Base-by-base conservation (phyloP, 92 coral and sea anemone genomes). In the Epizoanthus fatuus region DNA sequence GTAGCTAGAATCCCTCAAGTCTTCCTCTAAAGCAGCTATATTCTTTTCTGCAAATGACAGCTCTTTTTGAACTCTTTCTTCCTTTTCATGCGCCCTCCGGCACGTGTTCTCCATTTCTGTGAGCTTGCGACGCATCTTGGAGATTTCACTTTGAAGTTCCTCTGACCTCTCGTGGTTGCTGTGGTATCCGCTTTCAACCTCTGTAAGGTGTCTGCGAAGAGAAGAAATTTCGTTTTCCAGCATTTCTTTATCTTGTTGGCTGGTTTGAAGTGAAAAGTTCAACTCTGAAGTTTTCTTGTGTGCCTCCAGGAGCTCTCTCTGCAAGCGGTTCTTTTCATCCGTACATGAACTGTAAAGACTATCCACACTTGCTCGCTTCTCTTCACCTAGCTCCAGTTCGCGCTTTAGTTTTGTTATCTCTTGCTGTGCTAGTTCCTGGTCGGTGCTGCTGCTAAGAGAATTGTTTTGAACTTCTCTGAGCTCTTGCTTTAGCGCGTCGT, bases 321-420 rank as follows among this genome's bases (percentile, higher is more conserved):
- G 89, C 35, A 94, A 74, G 64, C 84, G 64, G 13, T 60, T 29
- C 74, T 92, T 96, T 85, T 92, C 98, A 17, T 82, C 84, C 25
- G 91, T 95, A 55, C 97, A 84, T 4, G 81, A 83, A 68, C 71
- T 89, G 57, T 89, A 86, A 32, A 89, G 89, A 67, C 74, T 56
- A 66, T 92, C 95, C 45, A 87, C 79, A 64, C 83, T 82, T 20
- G 83, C 13, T 25, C 66, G 74, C 55, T 94, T 89, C 39, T 92
- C 95, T 16, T 81, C 69, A 35, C 67, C 84, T 7, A 80, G 20
- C 60, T 91, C 92, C 8, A 97, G 86, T 22, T 97, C 98, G 63
- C 84, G 78, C 75, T 74, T 75, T 19, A 95, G 19, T 38, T 79
- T 80, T 54, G 75, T 16, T 5, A 76, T 72, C 22, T 91, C 89